Base-by-base conservation (phyloP, 1,140 invertebrate species). In the Rhyacophila brunnea region DNA sequence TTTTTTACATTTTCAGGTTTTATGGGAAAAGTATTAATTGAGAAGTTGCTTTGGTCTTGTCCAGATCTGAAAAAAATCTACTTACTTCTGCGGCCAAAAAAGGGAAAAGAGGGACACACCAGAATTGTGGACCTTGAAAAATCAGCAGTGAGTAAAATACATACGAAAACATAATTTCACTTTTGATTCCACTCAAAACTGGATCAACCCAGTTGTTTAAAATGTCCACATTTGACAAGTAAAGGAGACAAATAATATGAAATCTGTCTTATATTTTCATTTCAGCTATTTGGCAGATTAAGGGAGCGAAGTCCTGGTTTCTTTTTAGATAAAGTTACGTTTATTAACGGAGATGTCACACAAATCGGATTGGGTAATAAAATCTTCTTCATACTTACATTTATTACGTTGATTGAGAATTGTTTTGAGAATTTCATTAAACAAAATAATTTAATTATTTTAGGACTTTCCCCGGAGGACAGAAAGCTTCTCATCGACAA, bases 21-120 rank as follows among this genome's bases (percentile, higher is more conserved):
- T 68, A 83, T 94, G 74, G 92, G 92, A 0, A 94, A 94, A 75
- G 86, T 90, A 0, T 74, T 94, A 10, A 81, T 93, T 0, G 92
- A 94, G 74, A 94, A 94, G 68, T 68, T 94, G 1, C 71, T 94
- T 2, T 80, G 90, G 58, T 89, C 87, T 1, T 95, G 91, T 74
- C 82, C 87, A 0, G 84, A 85, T 2, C 59, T 95, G 3, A 77
- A 81, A 38, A 84, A 80, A 43, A 86, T 94, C 48, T 95, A 90
- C 68, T 55, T 93, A 6, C 73, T 94, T 3, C 79, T 94, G 65
- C 74, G 92, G 52, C 81, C 81, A 0, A 93, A 93, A 68, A 85
- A 84, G 56, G 85, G 84, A n/a, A 63, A 83, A 47, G 74, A 75
- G 20, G 75, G 84, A 14, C 68, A 80, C 13, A 70, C 81, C 2